A percentile compares a stretch with the other conserved stretches of the same genome.
Conservation (phyloP, 1,140 invertebrate species). For the Papilio dardanus region DNA sequence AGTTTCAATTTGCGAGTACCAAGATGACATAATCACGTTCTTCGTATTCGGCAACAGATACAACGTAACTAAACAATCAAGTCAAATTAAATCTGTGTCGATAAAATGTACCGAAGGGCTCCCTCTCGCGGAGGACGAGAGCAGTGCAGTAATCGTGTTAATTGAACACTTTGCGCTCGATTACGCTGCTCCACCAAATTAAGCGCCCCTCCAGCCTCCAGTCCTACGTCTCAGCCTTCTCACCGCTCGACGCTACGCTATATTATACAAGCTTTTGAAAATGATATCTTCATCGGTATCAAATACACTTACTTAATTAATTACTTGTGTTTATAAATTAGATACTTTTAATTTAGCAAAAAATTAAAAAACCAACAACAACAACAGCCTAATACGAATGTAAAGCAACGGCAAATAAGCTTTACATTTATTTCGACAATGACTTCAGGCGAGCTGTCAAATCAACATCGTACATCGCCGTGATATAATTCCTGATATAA, state of each 20-base stretch:
- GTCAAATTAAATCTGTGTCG: not conserved
- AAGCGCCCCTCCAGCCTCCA: not conserved
- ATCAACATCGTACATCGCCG: too few relatives aligned
- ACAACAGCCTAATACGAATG: too few relatives aligned
- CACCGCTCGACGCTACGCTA: not conserved
- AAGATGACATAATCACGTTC: not conserved
- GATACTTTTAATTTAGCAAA: too few relatives aligned
- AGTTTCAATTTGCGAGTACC: not conserved
- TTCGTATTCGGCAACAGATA: not conserved
- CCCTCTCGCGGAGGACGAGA: not conserved
- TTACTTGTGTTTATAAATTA: not conserved
- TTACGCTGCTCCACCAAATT: slow-evolving; percentile 5
- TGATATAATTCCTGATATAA: too few relatives aligned
- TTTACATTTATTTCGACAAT: too few relatives aligned
- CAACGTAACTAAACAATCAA: not conserved
- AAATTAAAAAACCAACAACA: too few relatives aligned
- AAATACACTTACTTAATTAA: not conserved
- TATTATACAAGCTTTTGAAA: not conserved
- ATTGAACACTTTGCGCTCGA: slow-evolving; percentile 26
- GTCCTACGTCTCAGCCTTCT: not conserved
- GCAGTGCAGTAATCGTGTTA: not conserved
- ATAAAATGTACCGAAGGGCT: not conserved
- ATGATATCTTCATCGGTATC: not conserved
- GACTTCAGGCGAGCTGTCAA: too few relatives aligned
- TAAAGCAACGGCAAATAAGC: too few relatives aligned